A percentile compares a stretch with the other conserved stretches of the same genome.
Evolutionary conservation across 1,140 invertebrate species (phyloP).

Genomic region (Cyphomyrmex costatus): DNA sequence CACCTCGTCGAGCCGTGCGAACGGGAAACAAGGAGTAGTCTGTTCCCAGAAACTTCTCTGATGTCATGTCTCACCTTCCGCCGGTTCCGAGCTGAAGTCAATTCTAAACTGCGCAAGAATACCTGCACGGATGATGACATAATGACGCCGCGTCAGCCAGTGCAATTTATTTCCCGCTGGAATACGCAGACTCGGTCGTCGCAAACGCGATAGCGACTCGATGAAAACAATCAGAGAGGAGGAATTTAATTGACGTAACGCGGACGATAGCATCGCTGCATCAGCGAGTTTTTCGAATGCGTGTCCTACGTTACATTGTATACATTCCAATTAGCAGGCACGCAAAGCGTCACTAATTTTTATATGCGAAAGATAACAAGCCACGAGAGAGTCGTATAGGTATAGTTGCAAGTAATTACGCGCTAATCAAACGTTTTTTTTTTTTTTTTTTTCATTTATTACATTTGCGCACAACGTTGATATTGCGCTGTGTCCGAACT

Average conservation of each 20-base stretch:
- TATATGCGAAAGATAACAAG: background rate
- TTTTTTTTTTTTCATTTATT: background rate
- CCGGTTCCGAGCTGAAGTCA: constrained; percentile 24
- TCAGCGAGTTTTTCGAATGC: constrained; percentile 12
- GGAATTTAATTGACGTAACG: constrained; percentile 35
- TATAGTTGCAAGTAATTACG: background rate
- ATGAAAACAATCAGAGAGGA: constrained; percentile 3
- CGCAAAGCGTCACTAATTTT: constrained; percentile 24
- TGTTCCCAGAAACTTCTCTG: constrained; percentile 63
- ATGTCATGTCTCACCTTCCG: constrained; percentile 70
- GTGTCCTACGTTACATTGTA: background rate
- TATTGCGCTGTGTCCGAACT: background rate
- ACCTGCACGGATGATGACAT: constrained; percentile 57
- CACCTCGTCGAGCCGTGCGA: constrained; percentile 42
- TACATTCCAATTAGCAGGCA: constrained; percentile 32
- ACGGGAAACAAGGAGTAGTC: constrained; percentile 38
- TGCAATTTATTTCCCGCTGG: constrained; percentile 41
- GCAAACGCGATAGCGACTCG: background rate
- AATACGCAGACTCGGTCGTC: background rate
- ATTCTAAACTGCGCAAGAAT: constrained; percentile 60
- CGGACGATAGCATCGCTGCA: constrained; percentile 19
- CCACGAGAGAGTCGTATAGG: background rate
- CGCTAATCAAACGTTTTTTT: background rate
- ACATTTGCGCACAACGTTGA: background rate
- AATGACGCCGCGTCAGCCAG: constrained; percentile 49